Conservation (phyloP, 2,797 vertebrate genomes). For the Hybognathus amarus region DNA sequence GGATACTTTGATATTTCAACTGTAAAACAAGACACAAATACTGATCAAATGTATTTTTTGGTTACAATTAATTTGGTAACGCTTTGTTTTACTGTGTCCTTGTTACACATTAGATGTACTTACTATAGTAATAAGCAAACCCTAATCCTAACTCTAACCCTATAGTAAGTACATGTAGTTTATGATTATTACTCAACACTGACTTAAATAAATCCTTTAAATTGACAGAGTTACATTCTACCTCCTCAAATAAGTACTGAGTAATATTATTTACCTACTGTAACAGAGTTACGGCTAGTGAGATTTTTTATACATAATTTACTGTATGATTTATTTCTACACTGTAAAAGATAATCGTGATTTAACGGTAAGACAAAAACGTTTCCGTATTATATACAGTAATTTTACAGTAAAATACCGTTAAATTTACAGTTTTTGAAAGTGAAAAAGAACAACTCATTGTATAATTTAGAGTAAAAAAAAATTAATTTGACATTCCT, state of each 20-base stretch:
- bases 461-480: too few relatives aligned
- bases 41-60: neutral
- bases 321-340: neutral
- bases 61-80: neutral
- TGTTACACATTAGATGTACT: too few relatives aligned
- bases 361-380: too few relatives aligned
- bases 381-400: too few relatives aligned
- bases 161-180: too few relatives aligned
- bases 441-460: too few relatives aligned
- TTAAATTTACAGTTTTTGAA: too few relatives aligned
- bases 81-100: neutral
- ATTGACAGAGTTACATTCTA: neutral
- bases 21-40: neutral
- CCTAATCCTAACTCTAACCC: neutral
- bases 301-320: neutral
- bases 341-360: too few relatives aligned
- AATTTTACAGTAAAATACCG: too few relatives aligned
- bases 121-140: neutral
- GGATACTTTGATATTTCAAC: neutral
- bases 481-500: too few relatives aligned
- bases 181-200: too few relatives aligned
- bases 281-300: neutral
- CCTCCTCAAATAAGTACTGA: neutral
- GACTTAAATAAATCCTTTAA: neutral
- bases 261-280: neutral